These are phyloP conservation scores for Chelon auratus DNA, from an alignment of 2,797 vertebrate genomes.

Conservation along the genomic window DNA sequence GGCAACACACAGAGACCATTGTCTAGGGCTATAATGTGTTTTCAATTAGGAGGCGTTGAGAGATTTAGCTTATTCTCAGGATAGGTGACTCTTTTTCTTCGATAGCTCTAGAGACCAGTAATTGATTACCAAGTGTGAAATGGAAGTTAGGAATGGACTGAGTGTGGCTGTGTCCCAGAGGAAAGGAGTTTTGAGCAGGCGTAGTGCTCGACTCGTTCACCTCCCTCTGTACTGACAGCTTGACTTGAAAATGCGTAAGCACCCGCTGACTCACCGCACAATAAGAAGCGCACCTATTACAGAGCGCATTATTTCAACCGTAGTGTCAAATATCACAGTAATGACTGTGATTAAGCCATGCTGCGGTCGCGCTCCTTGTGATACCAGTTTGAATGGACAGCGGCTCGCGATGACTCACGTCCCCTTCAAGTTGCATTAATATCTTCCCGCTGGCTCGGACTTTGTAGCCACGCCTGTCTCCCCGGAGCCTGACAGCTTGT, in stretches of 20 bases:
- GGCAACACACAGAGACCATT: constrained; percentile 80
- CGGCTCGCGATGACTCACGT: constrained; percentile 59
- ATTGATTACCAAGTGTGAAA: constrained; percentile 84
- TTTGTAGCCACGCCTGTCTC: constrained; percentile 56
- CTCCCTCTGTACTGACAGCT: constrained; percentile 39
- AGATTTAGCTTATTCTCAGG: constrained; percentile 75
- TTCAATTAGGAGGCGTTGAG: constrained; percentile 80
- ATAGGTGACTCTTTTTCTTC: constrained; percentile 70
- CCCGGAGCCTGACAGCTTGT: constrained; percentile 60
- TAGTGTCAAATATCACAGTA: constrained; percentile 66
- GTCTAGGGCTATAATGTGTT: constrained; percentile 79
- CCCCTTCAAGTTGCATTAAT: constrained; percentile 69
- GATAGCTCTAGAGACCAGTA: constrained; percentile 73
- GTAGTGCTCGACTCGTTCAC: constrained; percentile 28
- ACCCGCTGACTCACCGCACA: constrained; percentile 41
- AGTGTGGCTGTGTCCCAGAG: constrained; percentile 61
- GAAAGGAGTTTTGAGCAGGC: constrained; percentile 46
- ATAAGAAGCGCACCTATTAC: constrained; percentile 59
- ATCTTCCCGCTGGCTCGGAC: constrained; percentile 54
- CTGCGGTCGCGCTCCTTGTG: constrained; percentile 46
- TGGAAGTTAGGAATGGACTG: constrained; percentile 70
- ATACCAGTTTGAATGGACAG: constrained; percentile 65
- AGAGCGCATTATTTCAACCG: constrained; percentile 50
- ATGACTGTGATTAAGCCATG: constrained; percentile 62
- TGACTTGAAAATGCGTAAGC: constrained; percentile 48